Evolutionary conservation across 2,113 vertebrate species (phyloP).

Genomic region (Siphamia tubifer): DNA sequence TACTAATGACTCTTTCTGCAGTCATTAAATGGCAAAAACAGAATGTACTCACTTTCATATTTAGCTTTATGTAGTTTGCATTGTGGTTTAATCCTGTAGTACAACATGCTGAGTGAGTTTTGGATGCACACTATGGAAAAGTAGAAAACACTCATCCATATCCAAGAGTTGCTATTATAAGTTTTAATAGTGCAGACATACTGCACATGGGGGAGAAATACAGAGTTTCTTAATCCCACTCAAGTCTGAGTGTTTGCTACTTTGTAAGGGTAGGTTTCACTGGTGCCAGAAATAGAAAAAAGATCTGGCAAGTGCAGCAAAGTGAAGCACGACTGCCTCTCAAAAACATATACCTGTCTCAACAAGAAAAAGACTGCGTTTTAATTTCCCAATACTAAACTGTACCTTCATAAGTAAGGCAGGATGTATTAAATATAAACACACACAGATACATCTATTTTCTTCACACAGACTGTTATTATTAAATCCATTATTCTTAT

Average conservation of each 20-base stretch:
- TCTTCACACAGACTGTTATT: not conserved
- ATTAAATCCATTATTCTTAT: not conserved
- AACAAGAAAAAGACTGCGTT: not conserved
- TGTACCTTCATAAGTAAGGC: not conserved
- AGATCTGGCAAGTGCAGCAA: not conserved
- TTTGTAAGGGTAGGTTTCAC: not conserved
- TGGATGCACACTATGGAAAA: not conserved
- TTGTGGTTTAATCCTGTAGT: not conserved
- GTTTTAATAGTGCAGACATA: constrained; percentile 1
- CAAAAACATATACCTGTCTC: too few relatives aligned
- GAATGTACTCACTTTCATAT: not conserved
- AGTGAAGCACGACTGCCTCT: not conserved
- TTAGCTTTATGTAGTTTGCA: not conserved
- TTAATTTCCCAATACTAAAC: not conserved
- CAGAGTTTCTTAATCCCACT: constrained; percentile 2
- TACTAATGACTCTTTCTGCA: not conserved
- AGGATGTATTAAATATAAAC: not conserved
- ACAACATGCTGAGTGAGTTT: not conserved
- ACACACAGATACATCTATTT: not conserved
- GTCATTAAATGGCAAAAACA: not conserved
- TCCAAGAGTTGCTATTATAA: constrained; percentile 15
- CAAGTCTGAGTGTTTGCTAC: not conserved
- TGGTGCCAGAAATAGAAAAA: constrained; percentile 29
- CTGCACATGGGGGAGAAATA: not conserved
- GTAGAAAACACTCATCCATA: not conserved